Evolutionary conservation across 2,888 invertebrate species (phyloP).

Genomic region (Flexamia atlantica): DNA sequence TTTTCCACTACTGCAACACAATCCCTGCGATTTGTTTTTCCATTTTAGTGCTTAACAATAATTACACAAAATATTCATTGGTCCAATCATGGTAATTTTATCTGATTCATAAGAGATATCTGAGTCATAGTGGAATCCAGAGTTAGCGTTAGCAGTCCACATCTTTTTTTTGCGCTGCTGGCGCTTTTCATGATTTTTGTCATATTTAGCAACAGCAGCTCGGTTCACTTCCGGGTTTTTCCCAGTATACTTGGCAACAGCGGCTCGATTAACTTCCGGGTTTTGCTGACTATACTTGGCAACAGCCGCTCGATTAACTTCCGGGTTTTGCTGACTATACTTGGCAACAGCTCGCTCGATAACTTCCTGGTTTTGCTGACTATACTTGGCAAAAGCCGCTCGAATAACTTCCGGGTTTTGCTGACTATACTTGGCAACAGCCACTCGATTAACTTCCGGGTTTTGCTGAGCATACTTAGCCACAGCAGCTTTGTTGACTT

Average conservation of each 20-base stretch:
- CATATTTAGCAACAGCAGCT: background rate
- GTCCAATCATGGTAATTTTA: background rate
- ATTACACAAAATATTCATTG: background rate
- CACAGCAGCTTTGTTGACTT: too few relatives aligned
- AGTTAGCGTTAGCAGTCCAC: background rate
- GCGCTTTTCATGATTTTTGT: background rate
- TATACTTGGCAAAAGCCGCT: too few relatives aligned
- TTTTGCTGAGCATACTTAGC: too few relatives aligned
- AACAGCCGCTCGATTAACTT: too few relatives aligned
- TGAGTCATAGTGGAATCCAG: background rate
- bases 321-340: too few relatives aligned
- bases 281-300: too few relatives aligned
- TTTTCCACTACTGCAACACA: slow-evolving; percentile 53
- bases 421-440: too few relatives aligned
- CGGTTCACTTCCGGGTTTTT: background rate
- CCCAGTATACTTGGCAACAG: background rate
- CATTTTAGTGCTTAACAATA: slow-evolving; percentile 1
- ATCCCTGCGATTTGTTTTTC: background rate
- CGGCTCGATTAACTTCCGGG: background rate
- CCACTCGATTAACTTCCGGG: too few relatives aligned
- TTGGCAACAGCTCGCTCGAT: too few relatives aligned
- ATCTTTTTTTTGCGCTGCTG: background rate
- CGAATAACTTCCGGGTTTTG: too few relatives aligned
- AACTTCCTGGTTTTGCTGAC: too few relatives aligned
- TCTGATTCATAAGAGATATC: background rate